Evolutionary conservation across 2,888 invertebrate species (phyloP), one percentile per base, ranked within the genome.

Genomic region (Ceratothoa steindachneri): DNA sequence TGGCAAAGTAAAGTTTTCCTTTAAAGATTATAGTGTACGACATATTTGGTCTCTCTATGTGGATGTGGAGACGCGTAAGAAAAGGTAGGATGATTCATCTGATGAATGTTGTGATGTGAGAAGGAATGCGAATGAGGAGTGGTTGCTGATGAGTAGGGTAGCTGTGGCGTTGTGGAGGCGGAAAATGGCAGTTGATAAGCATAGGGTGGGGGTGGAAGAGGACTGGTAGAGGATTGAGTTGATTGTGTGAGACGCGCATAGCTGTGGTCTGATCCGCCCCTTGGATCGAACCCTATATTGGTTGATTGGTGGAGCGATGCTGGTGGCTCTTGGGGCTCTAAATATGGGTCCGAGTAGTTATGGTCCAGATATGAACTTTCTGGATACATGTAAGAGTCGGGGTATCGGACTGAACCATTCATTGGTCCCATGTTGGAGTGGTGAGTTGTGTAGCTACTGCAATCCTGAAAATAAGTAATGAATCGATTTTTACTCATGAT

Each of bases 401-500:
- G n/a, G 60, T 60, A 60, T 60, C 60, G n/a, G 12, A 60, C 27
- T 60, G 60, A 60, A 22, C 60, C 60, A 3, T 60, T 60, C 24
- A 60, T 60, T 60, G 60, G 60, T 24, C 60, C 60, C 60, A 60
- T 60, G 24, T 60, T 60, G n/a, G 60, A 60, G 24, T 22, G 22
- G 60, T 60, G 60, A 4, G 60, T 60, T 15, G 60, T 60, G 3
- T 60, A 60, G 27, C 60, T 60, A 7, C 60, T 60, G 19, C 60
- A n/a, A 60, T 60, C 60, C 60, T 60, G 60, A 12, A 60, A 60
- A 60, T 12, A 24, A 51, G 19, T n/a, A n/a, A n/a, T n/a, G n/a
- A n/a, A n/a, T n/a, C n/a, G n/a, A n/a, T n/a, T n/a, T n/a, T n/a
- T n/a, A n/a, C n/a, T n/a, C n/a, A n/a, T n/a, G n/a, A n/a, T n/a